These are phyloP conservation scores for Oreohelix idahoensis DNA, from an alignment of 1,140 invertebrate genomes.

Conservation along the genomic window DNA sequence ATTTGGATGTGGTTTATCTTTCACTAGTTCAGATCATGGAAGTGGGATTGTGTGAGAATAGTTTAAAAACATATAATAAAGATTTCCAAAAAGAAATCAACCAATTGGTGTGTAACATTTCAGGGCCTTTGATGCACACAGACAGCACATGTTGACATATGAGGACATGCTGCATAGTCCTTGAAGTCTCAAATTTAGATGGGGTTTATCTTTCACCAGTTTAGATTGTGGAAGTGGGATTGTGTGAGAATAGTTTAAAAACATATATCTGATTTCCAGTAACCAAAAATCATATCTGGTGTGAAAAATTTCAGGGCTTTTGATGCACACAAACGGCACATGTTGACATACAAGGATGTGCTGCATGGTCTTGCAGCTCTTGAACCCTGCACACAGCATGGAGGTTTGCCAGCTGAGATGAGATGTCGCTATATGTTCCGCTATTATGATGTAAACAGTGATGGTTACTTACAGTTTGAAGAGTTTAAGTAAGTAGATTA, in stretches of 20 bases:
- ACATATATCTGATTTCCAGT: too few relatives aligned
- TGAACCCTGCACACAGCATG: slow-evolving; percentile 76
- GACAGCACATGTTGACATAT: slow-evolving; percentile 68
- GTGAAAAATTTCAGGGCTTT: slow-evolving; percentile 68
- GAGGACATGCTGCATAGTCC: slow-evolving; percentile 75
- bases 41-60: too few relatives aligned
- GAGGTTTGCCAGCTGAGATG: slow-evolving; percentile 76
- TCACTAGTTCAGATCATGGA: too few relatives aligned
- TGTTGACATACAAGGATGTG: slow-evolving; percentile 74
- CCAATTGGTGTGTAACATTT: slow-evolving; percentile 12
- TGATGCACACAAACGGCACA: slow-evolving; percentile 68
- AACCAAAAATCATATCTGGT: too few relatives aligned
- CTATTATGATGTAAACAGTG: slow-evolving; percentile 74
- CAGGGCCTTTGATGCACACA: slow-evolving; percentile 74
- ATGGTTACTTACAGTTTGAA: slow-evolving; percentile 71
- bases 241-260: too few relatives aligned
- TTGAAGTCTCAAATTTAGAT: slow-evolving; percentile 76
- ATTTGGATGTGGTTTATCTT: too few relatives aligned
- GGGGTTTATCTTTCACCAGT: too few relatives aligned
- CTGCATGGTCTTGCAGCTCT: slow-evolving; percentile 75
- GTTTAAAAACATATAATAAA: too few relatives aligned
- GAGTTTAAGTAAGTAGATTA: slow-evolving; percentile 71
- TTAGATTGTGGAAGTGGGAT: too few relatives aligned
- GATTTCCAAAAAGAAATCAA: too few relatives aligned
- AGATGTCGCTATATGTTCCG: slow-evolving; percentile 77